Conservation (phyloP, 2,113 vertebrate species). For the Lipotes vexillifer region DNA sequence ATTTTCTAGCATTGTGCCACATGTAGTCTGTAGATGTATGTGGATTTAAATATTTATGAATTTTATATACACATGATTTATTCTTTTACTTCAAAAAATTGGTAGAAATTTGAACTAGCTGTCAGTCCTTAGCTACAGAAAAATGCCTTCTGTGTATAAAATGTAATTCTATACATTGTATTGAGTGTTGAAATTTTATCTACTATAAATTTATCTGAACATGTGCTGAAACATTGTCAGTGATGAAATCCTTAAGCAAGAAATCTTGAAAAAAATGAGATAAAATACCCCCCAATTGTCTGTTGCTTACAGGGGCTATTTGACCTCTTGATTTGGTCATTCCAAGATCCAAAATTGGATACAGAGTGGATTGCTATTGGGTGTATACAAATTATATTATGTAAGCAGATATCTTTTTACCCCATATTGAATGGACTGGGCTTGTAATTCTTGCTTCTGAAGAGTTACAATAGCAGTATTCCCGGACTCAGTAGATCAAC, state of each 20-base stretch:
- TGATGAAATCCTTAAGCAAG: not conserved
- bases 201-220: not conserved
- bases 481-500: not conserved
- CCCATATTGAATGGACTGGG: not conserved
- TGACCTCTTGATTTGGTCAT: not conserved
- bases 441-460: not conserved
- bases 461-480: not conserved
- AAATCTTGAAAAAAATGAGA: not conserved
- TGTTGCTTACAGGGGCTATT: not conserved
- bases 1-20: not conserved
- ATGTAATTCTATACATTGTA: not conserved
- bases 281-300: not conserved
- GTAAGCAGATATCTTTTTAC: not conserved
- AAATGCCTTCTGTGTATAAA: not conserved
- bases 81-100: constrained; percentile 21
- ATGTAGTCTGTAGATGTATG: not conserved
- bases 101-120: not conserved
- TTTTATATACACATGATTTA: not conserved
- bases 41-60: not conserved
- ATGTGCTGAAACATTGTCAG: not conserved
- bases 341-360: not conserved
- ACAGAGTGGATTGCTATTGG: not conserved
- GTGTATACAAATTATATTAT: not conserved
- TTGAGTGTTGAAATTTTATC: not conserved
- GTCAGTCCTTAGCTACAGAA: not conserved